phyloP scores from a whole-genome alignment of 2,797 vertebrate genomes.

The Holocentrus rufus region DNA sequence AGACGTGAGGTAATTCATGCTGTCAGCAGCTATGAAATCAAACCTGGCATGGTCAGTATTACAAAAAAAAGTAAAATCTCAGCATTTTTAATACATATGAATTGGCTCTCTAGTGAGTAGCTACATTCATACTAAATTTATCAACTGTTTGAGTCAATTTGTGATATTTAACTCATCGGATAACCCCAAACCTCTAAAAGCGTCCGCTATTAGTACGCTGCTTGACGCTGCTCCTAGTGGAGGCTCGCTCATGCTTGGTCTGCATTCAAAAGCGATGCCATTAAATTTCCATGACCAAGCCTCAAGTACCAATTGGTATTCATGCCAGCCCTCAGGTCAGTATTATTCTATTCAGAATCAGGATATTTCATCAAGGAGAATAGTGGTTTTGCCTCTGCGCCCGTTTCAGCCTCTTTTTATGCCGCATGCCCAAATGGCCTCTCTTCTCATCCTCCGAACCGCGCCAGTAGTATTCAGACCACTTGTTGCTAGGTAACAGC shows the following conservation, averaged over 20 bases:
- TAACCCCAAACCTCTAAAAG: background rate
- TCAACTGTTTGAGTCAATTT: background rate
- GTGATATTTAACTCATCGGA: background rate
- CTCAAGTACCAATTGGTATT: constrained; percentile 71
- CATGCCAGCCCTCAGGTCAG: constrained; percentile 56
- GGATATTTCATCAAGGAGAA: constrained; percentile 68
- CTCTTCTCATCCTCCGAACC: constrained; percentile 55
- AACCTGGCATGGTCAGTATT: background rate
- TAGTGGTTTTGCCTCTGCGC: constrained; percentile 45
- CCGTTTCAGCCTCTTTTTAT: background rate
- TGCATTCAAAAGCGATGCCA: constrained; percentile 56
- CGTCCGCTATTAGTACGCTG: constrained; percentile 35
- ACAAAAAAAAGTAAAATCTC: no score
- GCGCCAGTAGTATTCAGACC: constrained; percentile 56
- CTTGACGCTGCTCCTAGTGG: constrained; percentile 39
- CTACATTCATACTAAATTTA: background rate
- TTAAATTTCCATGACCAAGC: constrained; percentile 67
- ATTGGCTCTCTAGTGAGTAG: no score
- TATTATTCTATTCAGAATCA: constrained; percentile 44
- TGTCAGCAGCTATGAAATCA: background rate
- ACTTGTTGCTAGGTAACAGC: constrained; percentile 79
- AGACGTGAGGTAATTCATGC: background rate
- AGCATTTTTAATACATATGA: background rate
- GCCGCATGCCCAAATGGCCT: constrained; percentile 25
- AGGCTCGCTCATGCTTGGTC: constrained; percentile 25